Evolutionary conservation across 2,113 vertebrate genomes (phyloP).

Genomic region (Zapus hudsonius): DNA sequence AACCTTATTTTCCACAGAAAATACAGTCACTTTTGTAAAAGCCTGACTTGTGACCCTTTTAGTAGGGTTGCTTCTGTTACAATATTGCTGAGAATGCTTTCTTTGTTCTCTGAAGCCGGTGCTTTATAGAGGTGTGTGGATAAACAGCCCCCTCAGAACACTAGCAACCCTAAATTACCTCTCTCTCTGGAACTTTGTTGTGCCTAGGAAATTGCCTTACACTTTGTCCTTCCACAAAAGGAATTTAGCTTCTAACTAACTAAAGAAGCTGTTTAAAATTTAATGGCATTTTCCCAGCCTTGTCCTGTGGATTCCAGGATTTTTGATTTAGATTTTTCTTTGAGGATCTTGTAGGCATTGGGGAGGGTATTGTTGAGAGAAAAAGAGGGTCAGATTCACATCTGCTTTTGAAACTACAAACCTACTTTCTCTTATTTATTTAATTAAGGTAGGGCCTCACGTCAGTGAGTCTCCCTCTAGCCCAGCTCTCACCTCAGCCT

Average conservation of each 20-base stretch:
- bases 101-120: not conserved
- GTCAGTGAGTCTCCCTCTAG: too few relatives aligned
- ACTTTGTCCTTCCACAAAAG: not conserved
- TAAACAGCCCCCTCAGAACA: not conserved
- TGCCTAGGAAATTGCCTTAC: slow-evolving; percentile 9
- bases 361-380: not conserved
- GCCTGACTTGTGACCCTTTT: not conserved
- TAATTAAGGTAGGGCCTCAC: too few relatives aligned
- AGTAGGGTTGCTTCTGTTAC: not conserved
- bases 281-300: not conserved
- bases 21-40: slow-evolving; percentile 3
- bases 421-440: not conserved
- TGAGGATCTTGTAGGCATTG: not conserved
- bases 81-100: not conserved
- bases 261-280: slow-evolving; percentile 19
- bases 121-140: not conserved
- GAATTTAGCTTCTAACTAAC: slow-evolving; percentile 20
- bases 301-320: not conserved
- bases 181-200: slow-evolving; percentile 5
- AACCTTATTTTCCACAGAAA: not conserved
- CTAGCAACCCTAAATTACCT: not conserved
- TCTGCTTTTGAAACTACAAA: slow-evolving; percentile 39
- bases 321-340: slow-evolving; percentile 25
- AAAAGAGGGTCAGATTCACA: not conserved
- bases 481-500: too few relatives aligned